Evolutionary conservation across 2,797 vertebrate species (phyloP).

Genomic region (Lagocephalus sceleratus): DNA sequence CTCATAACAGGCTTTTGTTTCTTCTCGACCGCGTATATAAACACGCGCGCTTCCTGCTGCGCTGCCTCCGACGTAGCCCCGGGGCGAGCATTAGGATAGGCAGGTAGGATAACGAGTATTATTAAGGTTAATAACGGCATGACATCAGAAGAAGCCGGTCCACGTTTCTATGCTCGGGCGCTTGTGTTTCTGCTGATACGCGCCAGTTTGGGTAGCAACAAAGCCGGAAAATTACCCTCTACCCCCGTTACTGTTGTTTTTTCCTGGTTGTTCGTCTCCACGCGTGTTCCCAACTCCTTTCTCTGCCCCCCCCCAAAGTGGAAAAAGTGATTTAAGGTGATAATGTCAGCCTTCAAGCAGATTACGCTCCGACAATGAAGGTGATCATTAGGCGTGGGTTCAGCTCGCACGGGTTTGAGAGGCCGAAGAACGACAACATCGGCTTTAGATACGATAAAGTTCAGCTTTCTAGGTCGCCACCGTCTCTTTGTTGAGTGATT

Average conservation of each 20-base stretch:
- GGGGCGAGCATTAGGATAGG: slow-evolving; percentile 59
- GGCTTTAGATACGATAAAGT: too few relatives aligned
- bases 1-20: slow-evolving; percentile 19
- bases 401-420: not conserved
- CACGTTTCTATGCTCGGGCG: slow-evolving; percentile 23
- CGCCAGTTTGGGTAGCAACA: slow-evolving; percentile 56
- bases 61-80: slow-evolving; percentile 49
- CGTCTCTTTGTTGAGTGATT: too few relatives aligned
- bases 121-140: slow-evolving; percentile 67
- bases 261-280: too few relatives aligned
- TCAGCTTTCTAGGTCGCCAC: too few relatives aligned
- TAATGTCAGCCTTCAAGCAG: slow-evolving; percentile 32
- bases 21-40: slow-evolving; percentile 21
- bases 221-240: slow-evolving; percentile 50
- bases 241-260: slow-evolving; percentile 24
- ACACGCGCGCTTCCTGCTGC: slow-evolving; percentile 35
- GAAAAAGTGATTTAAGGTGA: slow-evolving; percentile 55
- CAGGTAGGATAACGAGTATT: slow-evolving; percentile 67
- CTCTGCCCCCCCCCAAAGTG: slow-evolving; percentile 14
- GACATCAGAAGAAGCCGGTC: slow-evolving; percentile 47
- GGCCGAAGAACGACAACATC: not conserved
- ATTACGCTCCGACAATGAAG: slow-evolving; percentile 17
- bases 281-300: too few relatives aligned
- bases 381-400: slow-evolving; percentile 2
- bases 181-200: slow-evolving; percentile 34